Percentiles rank a stretch among this genome's conserved stretches.
Evolutionary conservation across 2,888 invertebrate species (phyloP).

Genomic region (Ernsta delagoae): DNA sequence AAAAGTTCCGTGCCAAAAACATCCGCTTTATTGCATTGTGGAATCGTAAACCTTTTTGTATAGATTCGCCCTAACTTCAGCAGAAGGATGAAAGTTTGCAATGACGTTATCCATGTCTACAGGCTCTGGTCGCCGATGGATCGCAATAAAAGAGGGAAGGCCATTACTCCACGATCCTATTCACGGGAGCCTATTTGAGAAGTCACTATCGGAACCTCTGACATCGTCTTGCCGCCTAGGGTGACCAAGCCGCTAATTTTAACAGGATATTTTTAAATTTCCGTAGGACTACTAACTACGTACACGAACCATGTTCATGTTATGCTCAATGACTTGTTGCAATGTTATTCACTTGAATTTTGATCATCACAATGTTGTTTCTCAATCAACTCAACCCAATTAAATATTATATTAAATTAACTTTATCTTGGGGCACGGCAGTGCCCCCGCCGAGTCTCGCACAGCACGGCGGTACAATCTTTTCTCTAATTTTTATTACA

Average conservation of each 20-base stretch:
- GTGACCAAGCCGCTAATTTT: background rate
- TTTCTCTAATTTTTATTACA: too few relatives aligned
- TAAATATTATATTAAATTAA: too few relatives aligned
- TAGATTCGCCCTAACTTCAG: slow-evolving; percentile 23
- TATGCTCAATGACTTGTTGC: too few relatives aligned
- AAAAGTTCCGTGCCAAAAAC: background rate
- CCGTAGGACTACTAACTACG: too few relatives aligned
- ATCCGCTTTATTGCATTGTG: slow-evolving; percentile 19
- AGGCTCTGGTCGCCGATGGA: background rate
- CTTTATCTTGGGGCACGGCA: too few relatives aligned
- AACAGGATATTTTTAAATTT: too few relatives aligned
- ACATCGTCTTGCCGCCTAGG: background rate
- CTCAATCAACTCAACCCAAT: too few relatives aligned
- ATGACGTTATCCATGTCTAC: slow-evolving; percentile 32
- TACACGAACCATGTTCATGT: too few relatives aligned
- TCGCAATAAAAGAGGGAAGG: slow-evolving; percentile 28
- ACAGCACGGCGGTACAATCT: too few relatives aligned
- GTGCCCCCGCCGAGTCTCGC: too few relatives aligned
- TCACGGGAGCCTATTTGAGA: slow-evolving; percentile 13
- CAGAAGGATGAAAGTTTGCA: slow-evolving; percentile 34
- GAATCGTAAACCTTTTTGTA: slow-evolving; percentile 17
- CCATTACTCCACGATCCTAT: slow-evolving; percentile 5
- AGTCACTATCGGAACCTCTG: background rate
- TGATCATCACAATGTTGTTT: too few relatives aligned
- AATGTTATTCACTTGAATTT: too few relatives aligned